Conservation (phyloP, 2,888 invertebrate genomes). For the Sycophila texana region DNA sequence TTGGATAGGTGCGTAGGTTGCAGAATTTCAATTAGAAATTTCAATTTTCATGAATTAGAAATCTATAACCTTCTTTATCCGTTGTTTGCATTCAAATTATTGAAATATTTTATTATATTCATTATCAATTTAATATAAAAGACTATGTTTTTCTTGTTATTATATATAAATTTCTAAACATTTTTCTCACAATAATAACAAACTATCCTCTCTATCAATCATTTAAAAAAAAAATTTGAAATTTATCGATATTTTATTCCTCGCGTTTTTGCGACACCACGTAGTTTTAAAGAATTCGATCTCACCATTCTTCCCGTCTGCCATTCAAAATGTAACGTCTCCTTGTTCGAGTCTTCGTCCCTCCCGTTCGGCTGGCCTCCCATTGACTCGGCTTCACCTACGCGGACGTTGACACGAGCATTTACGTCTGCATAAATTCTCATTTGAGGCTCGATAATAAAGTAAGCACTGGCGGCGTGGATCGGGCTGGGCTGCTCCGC, state of each 20-base stretch:
- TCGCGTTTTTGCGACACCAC: no score
- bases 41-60: slow-evolving; percentile 7
- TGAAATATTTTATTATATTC: no score
- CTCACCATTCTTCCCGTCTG: not conserved
- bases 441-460: slow-evolving; percentile 73
- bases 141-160: no score
- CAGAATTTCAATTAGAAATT: not conserved
- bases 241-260: no score
- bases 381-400: slow-evolving; percentile 63
- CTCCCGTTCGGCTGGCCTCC: not conserved
- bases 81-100: not conserved
- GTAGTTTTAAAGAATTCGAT: not conserved
- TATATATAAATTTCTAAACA: no score
- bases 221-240: no score
- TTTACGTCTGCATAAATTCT: slow-evolving; percentile 74
- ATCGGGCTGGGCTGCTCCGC: not conserved
- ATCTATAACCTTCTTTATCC: not conserved
- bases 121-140: no score
- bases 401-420: slow-evolving; percentile 70
- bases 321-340: not conserved
- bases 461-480: slow-evolving; percentile 65
- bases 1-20: slow-evolving; percentile 19
- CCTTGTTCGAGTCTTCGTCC: slow-evolving; percentile 14
- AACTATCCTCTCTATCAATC: no score
- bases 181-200: no score